These are phyloP conservation scores for Anthopleura sola DNA, from an alignment of 64 coral and sea anemone genomes.

Conservation along the genomic window DNA sequence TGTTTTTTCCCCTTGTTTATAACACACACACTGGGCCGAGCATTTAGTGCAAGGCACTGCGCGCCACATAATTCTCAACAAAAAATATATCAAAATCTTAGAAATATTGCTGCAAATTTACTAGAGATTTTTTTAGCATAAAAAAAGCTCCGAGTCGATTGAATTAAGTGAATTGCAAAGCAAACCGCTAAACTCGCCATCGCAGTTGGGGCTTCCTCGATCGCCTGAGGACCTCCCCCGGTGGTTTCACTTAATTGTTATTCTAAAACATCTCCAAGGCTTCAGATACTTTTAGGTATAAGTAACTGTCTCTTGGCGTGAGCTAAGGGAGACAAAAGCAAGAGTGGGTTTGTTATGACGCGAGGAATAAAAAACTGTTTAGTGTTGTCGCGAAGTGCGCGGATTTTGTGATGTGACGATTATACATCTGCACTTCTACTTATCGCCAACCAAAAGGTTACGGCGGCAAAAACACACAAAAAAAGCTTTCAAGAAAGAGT, in stretches of 20 bases:
- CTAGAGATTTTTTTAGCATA: too few species aligned
- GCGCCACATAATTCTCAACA: not conserved
- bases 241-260: not conserved
- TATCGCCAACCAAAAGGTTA: not conserved
- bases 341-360: not conserved
- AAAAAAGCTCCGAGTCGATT: not conserved
- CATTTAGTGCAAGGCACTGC: not conserved
- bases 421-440: constrained; percentile 24
- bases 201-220: not conserved
- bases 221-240: not conserved
- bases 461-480: constrained; percentile 4
- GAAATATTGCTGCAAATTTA: not conserved
- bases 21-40: not conserved
- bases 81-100: not conserved
- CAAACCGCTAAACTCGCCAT: not conserved
- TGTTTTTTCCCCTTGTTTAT: not conserved
- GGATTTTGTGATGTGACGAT: constrained; percentile 19
- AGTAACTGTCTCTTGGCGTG: not conserved
- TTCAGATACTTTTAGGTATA: not conserved
- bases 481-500: constrained; percentile 28
- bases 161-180: not conserved
- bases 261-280: not conserved
- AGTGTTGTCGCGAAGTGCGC: not conserved
- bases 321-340: not conserved
- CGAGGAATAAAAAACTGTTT: not conserved